Percentiles rank a stretch among this genome's conserved stretches.
These are phyloP conservation scores for Merops nubicus DNA, from an alignment of 2,113 vertebrate genomes.

Conservation along the genomic window DNA sequence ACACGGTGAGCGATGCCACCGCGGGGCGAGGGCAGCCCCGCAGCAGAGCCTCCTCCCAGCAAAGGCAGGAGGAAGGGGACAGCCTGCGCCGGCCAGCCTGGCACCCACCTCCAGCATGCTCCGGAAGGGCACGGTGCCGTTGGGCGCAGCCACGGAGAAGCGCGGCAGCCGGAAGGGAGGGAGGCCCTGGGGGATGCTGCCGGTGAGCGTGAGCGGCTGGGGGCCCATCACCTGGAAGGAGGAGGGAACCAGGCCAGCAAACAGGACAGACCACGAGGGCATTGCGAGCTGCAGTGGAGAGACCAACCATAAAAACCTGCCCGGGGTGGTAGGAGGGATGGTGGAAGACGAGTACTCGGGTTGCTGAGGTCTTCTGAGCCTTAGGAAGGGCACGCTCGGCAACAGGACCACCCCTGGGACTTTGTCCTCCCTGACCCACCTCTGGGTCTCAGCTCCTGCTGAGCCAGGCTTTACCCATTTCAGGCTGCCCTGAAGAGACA, in stretches of 20 bases:
- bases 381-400: background rate
- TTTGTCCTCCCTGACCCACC: background rate
- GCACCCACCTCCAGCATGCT: constrained; percentile 82
- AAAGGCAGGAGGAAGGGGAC: fast-evolving
- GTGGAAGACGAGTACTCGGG: fast-evolving
- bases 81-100: background rate
- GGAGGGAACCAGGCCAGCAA: constrained; percentile 84
- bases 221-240: constrained; percentile 81
- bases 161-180: constrained; percentile 76
- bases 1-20: fast-evolving
- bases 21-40: fast-evolving
- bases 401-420: background rate
- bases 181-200: constrained; percentile 83
- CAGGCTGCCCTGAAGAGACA: fast-evolving
- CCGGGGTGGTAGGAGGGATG: fast-evolving
- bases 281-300: constrained; percentile 76
- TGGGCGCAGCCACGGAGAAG: constrained; percentile 80
- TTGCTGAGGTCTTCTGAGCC: background rate
- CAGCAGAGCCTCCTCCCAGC: background rate
- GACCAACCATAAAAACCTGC: background rate
- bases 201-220: constrained; percentile 86
- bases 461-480: background rate
- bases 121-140: constrained; percentile 82
- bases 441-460: background rate
- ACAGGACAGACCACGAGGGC: constrained; percentile 90